phyloP scores from a whole-genome alignment of 2,888 invertebrate species.

The Piscicola geometra region DNA sequence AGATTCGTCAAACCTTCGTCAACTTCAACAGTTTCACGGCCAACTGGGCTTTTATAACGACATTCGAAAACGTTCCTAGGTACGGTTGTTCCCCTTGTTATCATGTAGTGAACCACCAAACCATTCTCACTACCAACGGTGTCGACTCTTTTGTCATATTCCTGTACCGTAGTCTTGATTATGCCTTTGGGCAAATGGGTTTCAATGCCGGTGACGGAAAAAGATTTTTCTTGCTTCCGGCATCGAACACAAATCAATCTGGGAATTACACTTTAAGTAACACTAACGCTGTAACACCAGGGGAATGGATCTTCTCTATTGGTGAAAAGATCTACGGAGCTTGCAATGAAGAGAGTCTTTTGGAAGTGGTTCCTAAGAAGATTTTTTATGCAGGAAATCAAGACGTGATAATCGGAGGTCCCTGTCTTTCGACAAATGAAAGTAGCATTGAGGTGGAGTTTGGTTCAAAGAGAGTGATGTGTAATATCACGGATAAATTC shows the following conservation, averaged over 20 bases:
- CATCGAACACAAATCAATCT: conserved; percentile 17
- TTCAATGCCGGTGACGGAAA: conserved; percentile 35
- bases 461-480: too few species aligned
- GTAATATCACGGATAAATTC: background rate
- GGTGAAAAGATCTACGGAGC: conserved; percentile 20
- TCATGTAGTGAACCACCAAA: conserved; percentile 29
- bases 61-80: conserved; percentile 27
- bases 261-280: conserved; percentile 20
- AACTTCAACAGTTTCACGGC: conserved; percentile 13
- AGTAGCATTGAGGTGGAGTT: conserved; percentile 15
- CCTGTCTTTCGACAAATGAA: conserved; percentile 18
- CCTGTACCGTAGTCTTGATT: conserved; percentile 21
- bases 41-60: conserved; percentile 28
- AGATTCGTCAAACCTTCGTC: conserved; percentile 23
- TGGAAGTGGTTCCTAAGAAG: conserved; percentile 29
- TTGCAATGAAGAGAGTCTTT: conserved; percentile 17
- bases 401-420: conserved; percentile 29
- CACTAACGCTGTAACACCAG: conserved; percentile 31
- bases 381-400: conserved; percentile 25
- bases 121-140: conserved; percentile 31
- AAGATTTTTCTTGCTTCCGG: conserved; percentile 15
- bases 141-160: conserved; percentile 34
- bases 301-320: conserved; percentile 35
- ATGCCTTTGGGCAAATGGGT: conserved; percentile 28
- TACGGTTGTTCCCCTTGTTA: background rate